phyloP scores from a whole-genome alignment of 23 tunicate genomes.

The Pegea sp. region DNA sequence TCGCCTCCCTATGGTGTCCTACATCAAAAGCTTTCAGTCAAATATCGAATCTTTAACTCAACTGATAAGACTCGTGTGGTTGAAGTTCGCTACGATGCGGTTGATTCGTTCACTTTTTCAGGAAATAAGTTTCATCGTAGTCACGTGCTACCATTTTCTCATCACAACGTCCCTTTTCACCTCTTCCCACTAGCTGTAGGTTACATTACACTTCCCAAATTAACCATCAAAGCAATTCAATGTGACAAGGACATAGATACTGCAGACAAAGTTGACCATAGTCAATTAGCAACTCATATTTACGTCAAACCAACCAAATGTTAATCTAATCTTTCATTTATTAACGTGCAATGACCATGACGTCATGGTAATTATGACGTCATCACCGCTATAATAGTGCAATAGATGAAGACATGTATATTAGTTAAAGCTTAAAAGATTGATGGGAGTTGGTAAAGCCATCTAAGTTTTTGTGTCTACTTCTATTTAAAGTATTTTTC shows the following conservation, averaged over 20 bases:
- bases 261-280: background rate
- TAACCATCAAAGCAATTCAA: constrained; percentile 2
- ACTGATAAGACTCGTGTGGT: constrained; percentile 26
- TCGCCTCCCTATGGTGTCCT: constrained; percentile 39
- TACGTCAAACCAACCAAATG: background rate
- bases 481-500: too few relatives aligned
- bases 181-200: constrained; percentile 60
- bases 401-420: too few relatives aligned
- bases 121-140: constrained; percentile 38
- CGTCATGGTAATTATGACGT: too few relatives aligned
- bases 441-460: too few relatives aligned
- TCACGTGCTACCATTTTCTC: constrained; percentile 28
- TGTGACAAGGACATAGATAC: background rate
- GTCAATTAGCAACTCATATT: background rate
- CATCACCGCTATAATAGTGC: too few relatives aligned
- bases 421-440: too few relatives aligned
- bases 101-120: constrained; percentile 71
- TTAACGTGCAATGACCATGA: too few relatives aligned
- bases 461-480: too few relatives aligned
- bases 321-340: too few relatives aligned
- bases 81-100: constrained; percentile 19
- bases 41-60: constrained; percentile 17
- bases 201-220: constrained; percentile 9
- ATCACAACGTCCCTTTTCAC: constrained; percentile 14
- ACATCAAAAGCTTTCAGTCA: constrained; percentile 6